Evolutionary conservation across 2,888 invertebrate genomes (phyloP).

Genomic region (Auanema freiburgensis): DNA sequence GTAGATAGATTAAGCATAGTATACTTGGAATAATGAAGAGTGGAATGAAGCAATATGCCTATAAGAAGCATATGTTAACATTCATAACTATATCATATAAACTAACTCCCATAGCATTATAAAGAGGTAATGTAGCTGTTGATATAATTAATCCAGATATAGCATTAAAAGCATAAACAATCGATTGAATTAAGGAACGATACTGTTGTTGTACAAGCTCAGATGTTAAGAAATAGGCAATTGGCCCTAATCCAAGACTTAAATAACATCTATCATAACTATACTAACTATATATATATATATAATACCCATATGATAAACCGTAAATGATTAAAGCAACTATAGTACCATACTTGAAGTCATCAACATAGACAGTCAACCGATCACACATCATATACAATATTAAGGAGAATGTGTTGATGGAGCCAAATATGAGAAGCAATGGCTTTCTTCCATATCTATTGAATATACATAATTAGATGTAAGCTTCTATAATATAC

Average conservation of each 20-base stretch:
- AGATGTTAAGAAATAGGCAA: conserved; percentile 2
- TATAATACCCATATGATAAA: conserved; percentile 5
- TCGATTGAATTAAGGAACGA: conserved; percentile 3
- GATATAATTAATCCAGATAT: background rate
- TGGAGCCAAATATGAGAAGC: background rate
- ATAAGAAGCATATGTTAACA: background rate
- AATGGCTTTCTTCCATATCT: background rate
- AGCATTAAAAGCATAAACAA: conserved; percentile 2
- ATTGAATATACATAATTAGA: background rate
- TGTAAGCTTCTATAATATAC: background rate
- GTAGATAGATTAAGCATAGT: background rate
- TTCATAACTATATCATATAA: background rate
- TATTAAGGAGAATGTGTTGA: background rate
- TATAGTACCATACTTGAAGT: conserved; percentile 1
- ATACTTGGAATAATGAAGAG: background rate
- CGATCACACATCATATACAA: background rate
- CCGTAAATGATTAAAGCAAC: conserved; percentile 1
- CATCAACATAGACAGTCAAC: background rate
- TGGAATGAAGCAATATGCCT: background rate
- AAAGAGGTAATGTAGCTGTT: conserved; percentile 1
- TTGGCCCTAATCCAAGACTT: background rate
- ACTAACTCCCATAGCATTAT: background rate
- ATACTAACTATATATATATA: too few relatives aligned
- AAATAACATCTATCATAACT: background rate
- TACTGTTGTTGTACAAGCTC: background rate